phyloP scores from a whole-genome alignment of 1,140 invertebrate species.

The Saccostrea glomerata region DNA sequence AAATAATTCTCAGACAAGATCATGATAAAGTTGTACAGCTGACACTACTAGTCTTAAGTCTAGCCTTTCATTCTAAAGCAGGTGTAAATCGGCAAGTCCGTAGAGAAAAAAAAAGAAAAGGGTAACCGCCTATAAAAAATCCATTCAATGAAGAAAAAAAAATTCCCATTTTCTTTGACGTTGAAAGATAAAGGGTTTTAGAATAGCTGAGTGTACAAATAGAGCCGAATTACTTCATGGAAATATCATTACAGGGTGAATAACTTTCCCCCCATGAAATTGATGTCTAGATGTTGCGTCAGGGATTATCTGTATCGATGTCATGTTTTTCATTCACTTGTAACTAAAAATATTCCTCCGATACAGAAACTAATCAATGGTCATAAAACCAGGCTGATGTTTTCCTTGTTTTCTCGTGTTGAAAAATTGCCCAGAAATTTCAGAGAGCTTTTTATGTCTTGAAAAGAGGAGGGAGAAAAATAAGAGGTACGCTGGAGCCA shows the following conservation, averaged over 20 bases:
- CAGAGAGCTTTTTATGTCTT: slow-evolving; percentile 3
- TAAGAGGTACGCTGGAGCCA: not conserved
- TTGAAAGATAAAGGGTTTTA: slow-evolving; percentile 8
- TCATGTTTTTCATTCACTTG: slow-evolving; percentile 1
- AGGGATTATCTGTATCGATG: slow-evolving; percentile 11
- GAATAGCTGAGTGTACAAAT: slow-evolving; percentile 6
- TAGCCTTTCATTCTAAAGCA: slow-evolving; percentile 12
- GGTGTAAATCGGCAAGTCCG: slow-evolving; percentile 8
- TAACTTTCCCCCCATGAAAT: not conserved
- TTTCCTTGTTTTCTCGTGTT: not conserved
- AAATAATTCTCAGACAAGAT: slow-evolving; percentile 34
- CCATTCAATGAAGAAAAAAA: not conserved
- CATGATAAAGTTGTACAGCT: not conserved
- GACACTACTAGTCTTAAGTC: not conserved
- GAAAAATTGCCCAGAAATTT: slow-evolving; percentile 28
- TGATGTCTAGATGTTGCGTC: slow-evolving; percentile 17
- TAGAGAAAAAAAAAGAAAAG: not conserved
- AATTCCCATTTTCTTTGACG: not conserved
- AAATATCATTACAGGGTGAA: slow-evolving; percentile 1
- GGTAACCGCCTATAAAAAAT: slow-evolving; percentile 14
- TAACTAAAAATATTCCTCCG: slow-evolving; percentile 14
- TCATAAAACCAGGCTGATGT: not conserved
- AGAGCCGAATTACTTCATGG: not conserved
- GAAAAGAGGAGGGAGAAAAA: not conserved
- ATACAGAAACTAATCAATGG: slow-evolving; percentile 28